Base-by-base conservation (phyloP, 1,140 invertebrate species). In the Sitobion miscanthi region DNA sequence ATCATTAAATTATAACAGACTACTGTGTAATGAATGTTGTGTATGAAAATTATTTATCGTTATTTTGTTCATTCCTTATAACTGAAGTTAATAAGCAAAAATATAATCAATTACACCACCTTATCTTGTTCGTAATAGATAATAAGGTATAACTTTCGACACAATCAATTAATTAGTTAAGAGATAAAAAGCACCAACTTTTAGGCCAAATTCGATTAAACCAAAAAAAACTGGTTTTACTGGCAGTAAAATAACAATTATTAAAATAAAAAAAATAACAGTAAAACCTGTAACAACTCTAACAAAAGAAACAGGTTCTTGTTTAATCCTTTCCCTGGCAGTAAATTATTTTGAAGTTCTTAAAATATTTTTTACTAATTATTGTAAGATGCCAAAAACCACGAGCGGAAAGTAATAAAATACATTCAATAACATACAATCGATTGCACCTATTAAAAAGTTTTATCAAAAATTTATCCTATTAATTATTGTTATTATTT, bases 301-400 rank as follows among this genome's bases (percentile, higher is more conserved):
- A 90, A 90, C 89, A 90, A 90, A 90, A 69, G 89, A 90, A 90
- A 90, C 89, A 62, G 89, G 89, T 90, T 90, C 38, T 89, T 45
- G 20, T 89, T 35, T 20, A 90, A 90, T 90, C 38, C 89, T 90
- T 90, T 69, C 54, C 25, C 38, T 17, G 0, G 25, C 7, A 90
- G 23, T 62, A 62, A 47, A 62, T 30, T 23, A 62, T 42, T 90
- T 42, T 25, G 35, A 88, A 88, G 86, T 49, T 62, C 21, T 69
- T 90, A 30, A 90, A 90, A 69, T 90, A 90, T 90, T 69, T 69
- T 52, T 62, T 62, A 69, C 38, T 90, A 90, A 90, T 90, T 90
- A 90, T 45, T 90, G 25, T 30, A 23, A 6, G 25, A 45, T 69
- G 38, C 57, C 5, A 90, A 69, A 38, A 90, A 90, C 42, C 14